A percentile compares a stretch with the other conserved stretches of the same genome.
These are phyloP conservation scores for Varecia variegata DNA, from an alignment of 2,797 vertebrate species.

Conservation along the genomic window DNA sequence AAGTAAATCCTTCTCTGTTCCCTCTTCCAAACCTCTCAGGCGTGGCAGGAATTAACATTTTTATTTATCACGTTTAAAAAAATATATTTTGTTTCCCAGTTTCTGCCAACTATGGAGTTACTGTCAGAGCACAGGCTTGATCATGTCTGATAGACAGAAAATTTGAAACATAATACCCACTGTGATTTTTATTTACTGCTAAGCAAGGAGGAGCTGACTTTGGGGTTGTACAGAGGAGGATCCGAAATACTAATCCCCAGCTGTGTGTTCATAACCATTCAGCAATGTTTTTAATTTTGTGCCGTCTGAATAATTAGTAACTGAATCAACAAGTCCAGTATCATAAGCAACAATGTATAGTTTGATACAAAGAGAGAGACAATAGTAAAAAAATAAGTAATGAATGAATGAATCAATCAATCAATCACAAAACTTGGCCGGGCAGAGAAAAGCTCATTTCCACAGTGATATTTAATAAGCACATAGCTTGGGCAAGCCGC, in stretches of 20 bases:
- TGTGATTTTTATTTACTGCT: background rate
- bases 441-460: background rate
- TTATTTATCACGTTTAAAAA: constrained; percentile 31
- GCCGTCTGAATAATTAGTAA: background rate
- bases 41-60: background rate
- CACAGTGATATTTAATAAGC: background rate
- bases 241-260: background rate
- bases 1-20: constrained; percentile 1
- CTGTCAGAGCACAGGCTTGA: background rate
- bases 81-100: background rate
- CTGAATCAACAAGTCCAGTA: background rate
- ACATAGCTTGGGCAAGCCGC: background rate
- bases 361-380: background rate
- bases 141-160: background rate
- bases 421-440: background rate
- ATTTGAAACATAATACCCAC: background rate
- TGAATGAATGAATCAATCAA: background rate
- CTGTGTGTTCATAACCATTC: background rate
- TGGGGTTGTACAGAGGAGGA: background rate
- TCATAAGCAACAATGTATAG: background rate
- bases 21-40: background rate
- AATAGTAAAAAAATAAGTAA: background rate
- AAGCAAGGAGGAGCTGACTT: background rate
- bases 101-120: background rate
- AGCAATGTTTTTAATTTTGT: background rate